Percentiles rank a stretch among this genome's conserved stretches.
phyloP scores from a whole-genome alignment of 2,113 vertebrate species.

The Variabilichromis moorii region DNA sequence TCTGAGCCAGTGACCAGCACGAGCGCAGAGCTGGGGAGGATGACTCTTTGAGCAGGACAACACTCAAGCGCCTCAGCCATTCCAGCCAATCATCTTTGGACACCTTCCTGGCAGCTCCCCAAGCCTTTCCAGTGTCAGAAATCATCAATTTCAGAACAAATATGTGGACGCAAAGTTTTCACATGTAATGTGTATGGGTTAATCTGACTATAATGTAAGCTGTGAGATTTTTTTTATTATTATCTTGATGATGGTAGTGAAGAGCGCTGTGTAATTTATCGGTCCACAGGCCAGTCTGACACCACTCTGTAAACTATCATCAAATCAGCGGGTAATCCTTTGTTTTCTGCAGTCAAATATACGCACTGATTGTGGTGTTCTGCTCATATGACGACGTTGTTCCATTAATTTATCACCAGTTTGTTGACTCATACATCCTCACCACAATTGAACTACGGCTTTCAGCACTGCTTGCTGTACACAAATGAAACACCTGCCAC shows the following conservation, averaged over 20 bases:
- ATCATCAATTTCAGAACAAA: neutral
- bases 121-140: slow-evolving; percentile 77
- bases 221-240: neutral
- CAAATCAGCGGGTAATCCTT: neutral
- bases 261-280: neutral
- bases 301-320: neutral
- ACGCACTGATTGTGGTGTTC: neutral
- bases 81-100: slow-evolving; percentile 99
- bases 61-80: slow-evolving; percentile 89
- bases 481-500: neutral
- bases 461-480: neutral
- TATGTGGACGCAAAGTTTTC: slow-evolving; percentile 3
- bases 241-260: neutral
- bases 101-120: slow-evolving; percentile 95
- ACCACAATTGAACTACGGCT: neutral
- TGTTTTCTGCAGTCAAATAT: neutral
- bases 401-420: neutral
- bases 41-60: slow-evolving; percentile 95
- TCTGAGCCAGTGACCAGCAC: slow-evolving; percentile 96
- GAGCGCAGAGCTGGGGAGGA: slow-evolving; percentile 93
- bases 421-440: neutral
- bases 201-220: neutral
- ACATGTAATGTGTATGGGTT: neutral
- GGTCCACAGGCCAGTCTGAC: neutral
- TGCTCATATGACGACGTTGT: neutral